Evolutionary conservation across 1,140 invertebrate genomes (phyloP), one percentile per base, ranked within the genome.

Genomic region (Asbolus verrucosus): DNA sequence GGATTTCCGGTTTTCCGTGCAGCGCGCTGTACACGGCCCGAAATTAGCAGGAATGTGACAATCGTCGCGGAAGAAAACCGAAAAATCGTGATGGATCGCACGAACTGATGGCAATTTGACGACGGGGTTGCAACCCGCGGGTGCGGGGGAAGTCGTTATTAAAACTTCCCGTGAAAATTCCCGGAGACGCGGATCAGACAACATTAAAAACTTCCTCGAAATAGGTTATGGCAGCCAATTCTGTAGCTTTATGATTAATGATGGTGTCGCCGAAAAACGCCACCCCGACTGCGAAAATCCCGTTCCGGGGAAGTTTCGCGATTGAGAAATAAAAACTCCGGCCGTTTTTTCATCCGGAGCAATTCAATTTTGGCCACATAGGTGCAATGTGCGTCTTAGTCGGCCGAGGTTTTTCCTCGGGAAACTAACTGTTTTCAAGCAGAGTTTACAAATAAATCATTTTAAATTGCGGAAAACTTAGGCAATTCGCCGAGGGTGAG

Each of bases 161-260:
- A 54, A 54, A 54, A 54, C 46, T 54, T 54, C 46, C 46, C 21
- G 19, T 54, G 46, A 27, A 54, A 54, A 54, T 27, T 54, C 46
- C 11, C 19, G 11, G 11, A 50, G 43, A 50, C 43, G 43, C 21
- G 43, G 19, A 54, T 54, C 46, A 54, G 46, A 54, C 46, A 54
- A 54, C 46, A 54, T 54, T 54, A 54, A 54, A 54, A 54, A 54
- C 19, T 54, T 54, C 8, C 21, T 14, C 46, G 46, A 54, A 54
- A 54, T 54, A 54, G 46, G 46, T 54, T 54, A 54, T 54, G 46
- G 46, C 46, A 54, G 46, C 46, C 27, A 54, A 54, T 54, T 54
- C 46, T 18, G 43, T 21, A n/a, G 43, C 16, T 54, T 36, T 24
- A 54, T 54, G 46, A 54, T 54, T 54, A 54, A 54, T 54, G 46